These are phyloP conservation scores for Nothobranchius kuhntae DNA, from an alignment of 2,113 vertebrate species.

Conservation along the genomic window DNA sequence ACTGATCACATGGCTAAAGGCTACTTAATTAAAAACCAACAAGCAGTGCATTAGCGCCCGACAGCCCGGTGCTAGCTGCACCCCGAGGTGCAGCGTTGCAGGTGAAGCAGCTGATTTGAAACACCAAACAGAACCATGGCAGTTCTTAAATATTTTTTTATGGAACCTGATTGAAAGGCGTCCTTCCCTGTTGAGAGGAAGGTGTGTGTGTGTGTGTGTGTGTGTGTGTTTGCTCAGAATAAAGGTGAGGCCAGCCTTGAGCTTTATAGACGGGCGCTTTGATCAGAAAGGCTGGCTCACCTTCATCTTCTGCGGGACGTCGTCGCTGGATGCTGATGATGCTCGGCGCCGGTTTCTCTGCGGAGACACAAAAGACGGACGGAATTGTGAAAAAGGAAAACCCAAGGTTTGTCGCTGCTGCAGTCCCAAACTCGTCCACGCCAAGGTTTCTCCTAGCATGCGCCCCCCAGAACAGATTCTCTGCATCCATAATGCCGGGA, in stretches of 20 bases:
- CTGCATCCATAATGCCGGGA: not conserved
- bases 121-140: conserved; percentile 60
- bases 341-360: conserved; percentile 46
- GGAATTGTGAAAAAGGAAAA: conserved; percentile 68
- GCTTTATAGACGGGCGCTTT: conserved; percentile 67
- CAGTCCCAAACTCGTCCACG: not conserved
- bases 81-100: conserved; percentile 32
- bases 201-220: conserved; percentile 12
- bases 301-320: conserved; percentile 50
- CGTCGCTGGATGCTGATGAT: conserved; percentile 71
- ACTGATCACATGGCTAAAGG: conserved; percentile 64
- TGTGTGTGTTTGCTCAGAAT: conserved; percentile 32
- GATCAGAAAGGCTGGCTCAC: conserved; percentile 76
- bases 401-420: conserved; percentile 1
- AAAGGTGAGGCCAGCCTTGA: conserved; percentile 61
- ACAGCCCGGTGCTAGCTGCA: conserved; percentile 34
- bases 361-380: conserved; percentile 35
- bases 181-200: conserved; percentile 40
- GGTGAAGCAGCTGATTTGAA: conserved; percentile 65
- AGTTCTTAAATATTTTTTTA: no score
- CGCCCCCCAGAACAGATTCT: not conserved
- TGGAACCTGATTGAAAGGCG: conserved; percentile 62
- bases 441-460: not conserved
- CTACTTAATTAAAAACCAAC: conserved; percentile 68
- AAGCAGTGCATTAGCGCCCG: conserved; percentile 54